Evolutionary conservation across 2,797 vertebrate species (phyloP), one percentile per base, ranked within the genome.

Genomic region (Eupleurogrammus muticus): DNA sequence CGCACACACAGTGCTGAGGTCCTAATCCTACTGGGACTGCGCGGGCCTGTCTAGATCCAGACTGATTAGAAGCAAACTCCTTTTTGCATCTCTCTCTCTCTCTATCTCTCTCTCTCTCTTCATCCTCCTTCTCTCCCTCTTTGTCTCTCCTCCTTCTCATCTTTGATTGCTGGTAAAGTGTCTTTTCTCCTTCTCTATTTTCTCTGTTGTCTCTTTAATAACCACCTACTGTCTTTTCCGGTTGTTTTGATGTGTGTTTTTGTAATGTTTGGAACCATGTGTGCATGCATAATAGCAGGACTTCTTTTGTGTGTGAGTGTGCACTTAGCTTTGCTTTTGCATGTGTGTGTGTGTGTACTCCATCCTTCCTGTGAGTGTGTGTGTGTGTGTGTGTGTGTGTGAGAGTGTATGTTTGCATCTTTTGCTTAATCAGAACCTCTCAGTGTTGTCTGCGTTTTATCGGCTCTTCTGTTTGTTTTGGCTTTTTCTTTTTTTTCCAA

Each of bases 21-120:
- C 92, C 90, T 93, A 90, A 92, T 93, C 93, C 91, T 90, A 90
- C 89, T 85, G 92, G 93, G 93, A 90, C 82, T 88, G 73, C 82
- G 81, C 90, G 83, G 85, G 81, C 89, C 82, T 89, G 89, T 92
- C 90, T 88, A 88, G 86, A 90, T 91, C 79, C 86, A 62, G 85
- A 79, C 88, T 94, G 92, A 93, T 94, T 94, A 93, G 88, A 94
- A 91, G 89, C 90, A 85, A 90, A 87, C 82, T 83, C 40, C 50
- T 72, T 66, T 79, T 53, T 82, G 59, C 63, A 58, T 62, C 0
- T 59, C 50, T 82, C 49, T 63, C 57, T 68, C 58, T 54, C 55
- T 38, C 48, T 71, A 48, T 42, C 61, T 65, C 19, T 55, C 59
- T 66, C 52, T 49, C 75, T 67, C 60, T 79, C 35, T 28, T 79